phyloP scores from a whole-genome alignment of 2,797 vertebrate genomes.

The Danio albolineatus region DNA sequence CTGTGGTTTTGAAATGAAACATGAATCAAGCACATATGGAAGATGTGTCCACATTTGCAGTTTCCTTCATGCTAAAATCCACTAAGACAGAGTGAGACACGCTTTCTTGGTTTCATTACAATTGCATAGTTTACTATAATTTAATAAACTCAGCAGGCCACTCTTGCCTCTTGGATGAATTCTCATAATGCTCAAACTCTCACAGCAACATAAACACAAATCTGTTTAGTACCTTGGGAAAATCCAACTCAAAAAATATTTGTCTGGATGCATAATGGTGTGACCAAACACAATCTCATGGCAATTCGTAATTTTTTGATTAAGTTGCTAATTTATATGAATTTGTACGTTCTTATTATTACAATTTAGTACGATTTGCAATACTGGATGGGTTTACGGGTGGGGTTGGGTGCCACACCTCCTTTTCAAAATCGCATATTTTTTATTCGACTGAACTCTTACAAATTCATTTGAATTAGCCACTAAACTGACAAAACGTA shows the following conservation, averaged over 20 bases:
- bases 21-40: not conserved
- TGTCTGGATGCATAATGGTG: not conserved
- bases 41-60: not conserved
- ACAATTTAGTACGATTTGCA: too few species aligned
- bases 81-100: not conserved
- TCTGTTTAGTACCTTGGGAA: not conserved
- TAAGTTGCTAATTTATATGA: too few species aligned
- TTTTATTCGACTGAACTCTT: too few species aligned
- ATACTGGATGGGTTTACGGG: too few species aligned
- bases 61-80: not conserved
- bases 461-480: too few species aligned
- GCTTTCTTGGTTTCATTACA: not conserved
- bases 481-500: too few species aligned
- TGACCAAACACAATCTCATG: too few species aligned
- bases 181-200: not conserved
- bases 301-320: too few species aligned
- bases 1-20: not conserved
- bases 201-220: not conserved
- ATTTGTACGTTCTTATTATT: too few species aligned
- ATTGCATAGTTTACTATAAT: conserved; percentile 11
- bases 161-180: not conserved
- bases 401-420: too few species aligned
- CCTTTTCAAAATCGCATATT: too few species aligned
- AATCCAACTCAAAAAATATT: not conserved
- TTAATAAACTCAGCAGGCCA: conserved; percentile 18